Evolutionary conservation across 2,113 vertebrate species (phyloP).

Genomic region (Neogobius melanostomus): DNA sequence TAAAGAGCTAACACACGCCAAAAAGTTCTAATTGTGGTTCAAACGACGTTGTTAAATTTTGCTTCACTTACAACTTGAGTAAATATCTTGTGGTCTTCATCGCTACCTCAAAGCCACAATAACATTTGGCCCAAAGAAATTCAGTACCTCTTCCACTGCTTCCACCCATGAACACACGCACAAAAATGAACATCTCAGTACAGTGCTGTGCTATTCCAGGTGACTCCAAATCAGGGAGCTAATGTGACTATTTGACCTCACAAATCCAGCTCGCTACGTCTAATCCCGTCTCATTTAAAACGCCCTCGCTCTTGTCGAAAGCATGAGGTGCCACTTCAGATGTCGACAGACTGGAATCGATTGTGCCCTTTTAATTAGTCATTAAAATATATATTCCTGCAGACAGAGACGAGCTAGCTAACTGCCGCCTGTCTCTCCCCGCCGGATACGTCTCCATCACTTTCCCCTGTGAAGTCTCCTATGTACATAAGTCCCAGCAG

Average conservation of each 20-base stretch:
- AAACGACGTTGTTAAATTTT: too few relatives aligned
- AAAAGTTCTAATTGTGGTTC: too few relatives aligned
- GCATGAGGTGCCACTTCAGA: slow-evolving; percentile 28
- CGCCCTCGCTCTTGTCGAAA: slow-evolving; percentile 10
- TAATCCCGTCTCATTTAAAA: slow-evolving; percentile 48
- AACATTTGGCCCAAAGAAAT: not conserved
- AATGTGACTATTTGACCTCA: slow-evolving; percentile 32
- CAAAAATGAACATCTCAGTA: slow-evolving; percentile 16
- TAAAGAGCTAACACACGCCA: too few relatives aligned
- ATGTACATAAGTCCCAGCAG: slow-evolving; percentile 37
- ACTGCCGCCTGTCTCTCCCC: slow-evolving; percentile 6
- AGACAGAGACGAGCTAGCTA: slow-evolving; percentile 9
- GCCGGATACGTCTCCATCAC: slow-evolving; percentile 10
- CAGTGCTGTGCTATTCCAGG: not conserved
- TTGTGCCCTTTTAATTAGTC: slow-evolving; percentile 41
- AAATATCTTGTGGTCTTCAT: too few relatives aligned
- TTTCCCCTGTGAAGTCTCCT: slow-evolving; percentile 34
- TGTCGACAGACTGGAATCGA: slow-evolving; percentile 25
- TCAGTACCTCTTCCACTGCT: not conserved
- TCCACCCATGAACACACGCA: not conserved
- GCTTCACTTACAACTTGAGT: too few relatives aligned
- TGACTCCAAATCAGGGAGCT: slow-evolving; percentile 15
- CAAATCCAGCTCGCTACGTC: slow-evolving; percentile 12
- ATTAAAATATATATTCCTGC: slow-evolving; percentile 34
- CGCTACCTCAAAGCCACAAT: not conserved